These are phyloP conservation scores for Phenganax stokvisi DNA, from an alignment of 92 coral and sea anemone species.

Conservation along the genomic window DNA sequence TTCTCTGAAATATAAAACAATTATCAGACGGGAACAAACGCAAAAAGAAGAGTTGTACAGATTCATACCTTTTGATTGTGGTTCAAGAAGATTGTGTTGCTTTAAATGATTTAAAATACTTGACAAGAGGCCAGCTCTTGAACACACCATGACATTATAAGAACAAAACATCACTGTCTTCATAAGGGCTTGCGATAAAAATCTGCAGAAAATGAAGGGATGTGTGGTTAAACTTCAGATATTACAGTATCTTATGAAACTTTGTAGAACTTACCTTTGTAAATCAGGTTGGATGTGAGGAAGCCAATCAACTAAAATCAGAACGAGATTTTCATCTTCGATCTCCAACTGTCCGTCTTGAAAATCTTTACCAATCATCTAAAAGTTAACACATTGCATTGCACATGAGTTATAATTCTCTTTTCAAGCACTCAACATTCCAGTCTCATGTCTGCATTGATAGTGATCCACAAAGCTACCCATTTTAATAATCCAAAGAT, in stretches of 20 bases:
- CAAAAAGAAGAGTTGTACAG: too few relatives aligned
- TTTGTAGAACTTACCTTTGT: conserved; percentile 51
- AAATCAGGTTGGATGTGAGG: conserved; percentile 48
- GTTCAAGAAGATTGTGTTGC: conserved; percentile 10
- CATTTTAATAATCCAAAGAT: conserved; percentile 64
- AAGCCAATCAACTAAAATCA: conserved; percentile 73
- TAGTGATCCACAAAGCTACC: conserved; percentile 47
- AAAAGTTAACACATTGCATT: neutral
- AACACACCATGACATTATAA: conserved; percentile 24
- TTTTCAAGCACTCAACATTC: neutral
- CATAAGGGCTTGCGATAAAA: conserved; percentile 25
- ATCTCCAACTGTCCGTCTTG: conserved; percentile 53
- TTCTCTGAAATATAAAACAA: conserved; percentile 46
- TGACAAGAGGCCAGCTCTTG: conserved; percentile 20
- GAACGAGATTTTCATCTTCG: conserved; percentile 69
- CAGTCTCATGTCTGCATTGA: neutral
- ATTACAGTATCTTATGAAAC: neutral
- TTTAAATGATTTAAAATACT: conserved; percentile 29
- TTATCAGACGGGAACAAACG: too few relatives aligned
- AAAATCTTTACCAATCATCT: conserved; percentile 38
- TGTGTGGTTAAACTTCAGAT: neutral
- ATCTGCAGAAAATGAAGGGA: neutral
- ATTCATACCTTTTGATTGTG: conserved; percentile 6
- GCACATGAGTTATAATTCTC: neutral
- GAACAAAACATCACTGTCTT: conserved; percentile 33